Base-by-base conservation (phyloP, 2,888 invertebrate genomes). In the Athalia cordata region DNA sequence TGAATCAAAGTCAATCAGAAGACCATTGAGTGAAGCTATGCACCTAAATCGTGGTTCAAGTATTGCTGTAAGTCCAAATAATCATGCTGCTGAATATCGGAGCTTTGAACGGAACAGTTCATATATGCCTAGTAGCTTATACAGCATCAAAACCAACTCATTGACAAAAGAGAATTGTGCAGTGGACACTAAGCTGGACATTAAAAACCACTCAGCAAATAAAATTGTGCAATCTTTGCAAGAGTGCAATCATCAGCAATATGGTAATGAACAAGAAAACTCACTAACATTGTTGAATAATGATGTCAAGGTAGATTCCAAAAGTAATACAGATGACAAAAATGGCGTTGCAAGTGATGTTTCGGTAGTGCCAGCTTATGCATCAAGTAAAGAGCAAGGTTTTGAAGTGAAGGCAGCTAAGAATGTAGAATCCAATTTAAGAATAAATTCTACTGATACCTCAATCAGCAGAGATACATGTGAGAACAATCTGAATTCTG, bases 11-110 rank as follows among this genome's bases (percentile, higher is more conserved):
- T 80, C 78, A 52, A 65, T 80, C 0, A 85, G 88, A 57, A 84
- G 84, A 78, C 89, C 90, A 5, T 82, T 89, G 77, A 82, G 82
- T 29, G 88, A 89, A 77, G 82, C 87, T 61, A 79, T 82, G 74
- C 64, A 78, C n/a, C 15, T 74, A 5, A 78, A 29, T 57, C 75
- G 59, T n/a, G n/a, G 29, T 29, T 50, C 64, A 47, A 65, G 45
- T 64, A 65, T 11, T 11, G 45, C 11, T 49, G 65, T 64, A n/a
- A 65, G 47, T 11, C 45, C 29, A 8, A 72, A 57, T 55, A 74
- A 74, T 15, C 50, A 52, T 52, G 61, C 9, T 7, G 59, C n/a
- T 8, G 13, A 65, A 78, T 11, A 9, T 43, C 61, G 64, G 6
- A 64, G 11, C 45, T 43, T 64, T 45, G 29, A 49, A 5, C 47